Base-by-base conservation (phyloP, 2,113 vertebrate species). In the Corythornis madagascariensis region DNA sequence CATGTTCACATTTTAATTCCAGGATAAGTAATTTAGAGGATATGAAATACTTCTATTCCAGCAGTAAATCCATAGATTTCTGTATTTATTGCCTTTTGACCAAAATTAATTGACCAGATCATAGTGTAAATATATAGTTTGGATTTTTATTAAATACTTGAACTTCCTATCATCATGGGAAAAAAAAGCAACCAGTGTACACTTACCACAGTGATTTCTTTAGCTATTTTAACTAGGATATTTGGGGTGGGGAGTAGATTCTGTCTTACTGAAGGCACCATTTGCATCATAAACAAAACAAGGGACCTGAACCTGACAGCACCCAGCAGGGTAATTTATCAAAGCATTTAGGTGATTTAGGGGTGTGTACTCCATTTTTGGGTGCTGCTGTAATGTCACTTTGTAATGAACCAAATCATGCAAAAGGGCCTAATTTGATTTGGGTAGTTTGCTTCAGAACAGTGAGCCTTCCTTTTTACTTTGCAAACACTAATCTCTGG, bases 111-210 rank as follows among this genome's bases (percentile, higher is more conserved):
- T 83, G 45, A 90, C 60, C 59, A 86, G 78, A 76, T 91, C 63
- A 77, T 59, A 38, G 2, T 95, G 89, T 95, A 95, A 96, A 94
- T 83, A 90, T 11, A 33, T 90, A 92, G 29, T 85, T 89, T 7
- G 31, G 72, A 40, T 63, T 95, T 96, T 96, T 95, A 93, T 90
- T 93, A 74, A 93, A 84, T 93, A 87, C 79, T 92, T 93, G 91
- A 94, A 93, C 83, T 95, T 95, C 92, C 42, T 90, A 10, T 86
- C 86, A 38, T 73, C 28, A 78, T 75, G 76, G 43, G 57, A 77
- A 57, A 48, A 87, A 57, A 52, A 86, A 14, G 67, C 47, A 38
- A 38, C 87, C 57, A 69, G 0, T 61, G 73, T 69, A 47, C 42
- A 64, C 69, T 69, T 90, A 55, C 26, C 85, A 29, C 35, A 91